Conservation (phyloP, 2,888 invertebrate species). For the Amphipoea oculea region DNA sequence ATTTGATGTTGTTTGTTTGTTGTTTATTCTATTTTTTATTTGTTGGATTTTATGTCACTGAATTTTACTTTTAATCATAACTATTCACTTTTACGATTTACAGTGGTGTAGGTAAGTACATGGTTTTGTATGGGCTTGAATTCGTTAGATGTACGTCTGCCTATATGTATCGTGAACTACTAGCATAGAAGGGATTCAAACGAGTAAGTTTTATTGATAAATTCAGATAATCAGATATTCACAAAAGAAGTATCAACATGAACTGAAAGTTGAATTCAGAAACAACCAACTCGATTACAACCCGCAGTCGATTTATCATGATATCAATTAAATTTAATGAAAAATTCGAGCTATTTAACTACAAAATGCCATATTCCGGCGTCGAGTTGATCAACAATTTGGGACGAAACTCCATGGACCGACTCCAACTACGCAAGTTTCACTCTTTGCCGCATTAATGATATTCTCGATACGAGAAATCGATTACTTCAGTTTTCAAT, state of each 20-base stretch:
- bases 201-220: background rate
- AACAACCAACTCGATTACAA: constrained; percentile 11
- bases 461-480: constrained; percentile 71
- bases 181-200: background rate
- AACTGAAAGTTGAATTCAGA: background rate
- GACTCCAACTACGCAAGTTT: constrained; percentile 73
- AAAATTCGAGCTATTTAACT: constrained; percentile 42
- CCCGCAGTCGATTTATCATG: background rate
- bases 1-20: constrained; percentile 22
- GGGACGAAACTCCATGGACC: constrained; percentile 54
- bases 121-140: background rate
- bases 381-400: constrained; percentile 74
- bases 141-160: background rate
- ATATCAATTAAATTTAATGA: constrained; percentile 40
- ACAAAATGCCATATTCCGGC: constrained; percentile 48
- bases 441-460: constrained; percentile 75
- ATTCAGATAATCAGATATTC: background rate
- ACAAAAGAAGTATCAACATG: background rate
- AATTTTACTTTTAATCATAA: background rate
- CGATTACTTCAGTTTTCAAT: constrained; percentile 56
- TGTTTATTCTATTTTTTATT: background rate
- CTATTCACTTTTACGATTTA: background rate
- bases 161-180: too few relatives aligned
- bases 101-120: background rate
- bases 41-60: background rate